These are phyloP conservation scores for Rhamphomyia laevipes DNA, from an alignment of 2,888 invertebrate genomes.

Conservation along the genomic window DNA sequence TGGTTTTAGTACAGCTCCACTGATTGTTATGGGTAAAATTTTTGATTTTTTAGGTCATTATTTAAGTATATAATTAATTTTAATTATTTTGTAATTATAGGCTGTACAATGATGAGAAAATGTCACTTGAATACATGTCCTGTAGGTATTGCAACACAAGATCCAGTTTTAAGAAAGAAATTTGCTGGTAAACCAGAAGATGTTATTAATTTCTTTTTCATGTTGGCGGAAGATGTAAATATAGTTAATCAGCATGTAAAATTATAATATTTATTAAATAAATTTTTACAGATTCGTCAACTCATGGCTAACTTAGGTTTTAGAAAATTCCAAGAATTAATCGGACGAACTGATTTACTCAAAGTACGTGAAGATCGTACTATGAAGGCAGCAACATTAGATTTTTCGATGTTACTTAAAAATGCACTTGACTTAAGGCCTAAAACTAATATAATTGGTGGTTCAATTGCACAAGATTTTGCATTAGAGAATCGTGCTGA, in stretches of 20 bases:
- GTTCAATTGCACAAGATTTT: conserved; percentile 74
- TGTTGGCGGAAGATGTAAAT: conserved; percentile 90
- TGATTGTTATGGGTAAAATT: conserved; percentile 74
- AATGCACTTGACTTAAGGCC: conserved; percentile 85
- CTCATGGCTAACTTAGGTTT: conserved; percentile 90
- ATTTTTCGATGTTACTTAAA: conserved; percentile 74
- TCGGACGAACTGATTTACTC: conserved; percentile 84
- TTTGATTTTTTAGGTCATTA: neutral
- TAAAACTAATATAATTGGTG: conserved; percentile 80
- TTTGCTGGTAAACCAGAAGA: conserved; percentile 97
- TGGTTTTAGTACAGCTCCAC: conserved; percentile 95
- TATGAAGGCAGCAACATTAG: conserved; percentile 72
- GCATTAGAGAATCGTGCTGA: conserved; percentile 75
- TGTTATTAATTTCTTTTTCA: conserved; percentile 93
- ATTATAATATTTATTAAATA: neutral
- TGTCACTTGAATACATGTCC: conserved; percentile 99
- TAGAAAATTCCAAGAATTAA: conserved; percentile 74
- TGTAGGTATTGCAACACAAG: conserved; percentile 97
- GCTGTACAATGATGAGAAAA: conserved; percentile 99
- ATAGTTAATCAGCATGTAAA: neutral
- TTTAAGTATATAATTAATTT: neutral
- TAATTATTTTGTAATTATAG: conserved; percentile 22
- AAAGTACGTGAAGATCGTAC: conserved; percentile 60
- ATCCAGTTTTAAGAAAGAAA: conserved; percentile 87
- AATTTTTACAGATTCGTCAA: conserved; percentile 56